Evolutionary conservation across 2,888 invertebrate genomes (phyloP), one percentile per base, ranked within the genome.

Genomic region (Drosophila siamana): DNA sequence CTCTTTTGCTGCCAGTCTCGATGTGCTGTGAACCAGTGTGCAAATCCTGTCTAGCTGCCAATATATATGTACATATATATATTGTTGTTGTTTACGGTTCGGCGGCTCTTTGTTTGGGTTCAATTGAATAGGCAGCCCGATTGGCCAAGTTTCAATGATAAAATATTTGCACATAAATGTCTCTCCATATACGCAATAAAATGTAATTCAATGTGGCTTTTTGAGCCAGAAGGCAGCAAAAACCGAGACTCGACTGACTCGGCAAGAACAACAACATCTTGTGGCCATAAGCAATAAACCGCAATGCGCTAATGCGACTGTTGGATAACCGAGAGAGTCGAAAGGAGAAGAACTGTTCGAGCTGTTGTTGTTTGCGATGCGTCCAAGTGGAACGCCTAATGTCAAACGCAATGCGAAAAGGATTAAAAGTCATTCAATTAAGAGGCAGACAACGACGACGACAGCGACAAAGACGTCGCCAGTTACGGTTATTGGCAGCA

Each of bases 141-240:
- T 43, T 61, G 82, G 65, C 84, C 71, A 89, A 89, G 73, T 89
- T 89, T 71, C 67, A 68, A 77, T 78, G 80, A 80, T 89, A 84
- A 88, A 84, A 80, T 84, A 88, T 90, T 88, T 83, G 79, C 89
- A 79, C 89, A 84, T 86, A 90, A 90, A 82, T 89, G 89, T 89
- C 88, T 72, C 67, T 47, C 74, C 78, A 74, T 82, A 78, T 80
- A 82, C 48, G 9, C 82, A 90, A 88, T 89, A 84, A 78, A 78
- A 89, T 82, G 82, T 85, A 74, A 87, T 89, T 90, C 80, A 82
- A 87, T 64, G 88, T 78, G 77, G 55, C 70, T 44, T 44, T 26
- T n/a, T n/a, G n/a, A n/a, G n/a, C n/a, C n/a, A n/a, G n/a, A n/a
- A n/a, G n/a, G n/a, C n/a, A n/a, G 22, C 38, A 19, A 30, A 28